These are phyloP conservation scores for Tinea trinotella DNA, from an alignment of 2,888 invertebrate genomes.

Conservation along the genomic window DNA sequence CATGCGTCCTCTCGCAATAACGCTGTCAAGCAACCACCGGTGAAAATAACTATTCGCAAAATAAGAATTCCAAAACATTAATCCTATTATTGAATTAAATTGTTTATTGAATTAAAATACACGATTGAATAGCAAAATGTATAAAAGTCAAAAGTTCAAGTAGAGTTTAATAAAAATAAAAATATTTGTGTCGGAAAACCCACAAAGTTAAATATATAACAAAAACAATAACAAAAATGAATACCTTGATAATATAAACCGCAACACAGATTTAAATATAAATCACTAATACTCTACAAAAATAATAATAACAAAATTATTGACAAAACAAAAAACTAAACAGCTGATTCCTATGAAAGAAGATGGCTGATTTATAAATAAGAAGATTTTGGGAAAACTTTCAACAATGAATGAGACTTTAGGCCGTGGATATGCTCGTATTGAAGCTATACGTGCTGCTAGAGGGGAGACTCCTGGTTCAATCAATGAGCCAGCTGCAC, in stretches of 20 bases:
- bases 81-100: not conserved
- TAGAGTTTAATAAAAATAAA: not conserved
- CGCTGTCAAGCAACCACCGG: constrained; percentile 40
- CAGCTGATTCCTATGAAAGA: constrained; percentile 1
- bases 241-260: not conserved
- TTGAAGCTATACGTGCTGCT: constrained; percentile 70
- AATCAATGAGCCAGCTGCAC: constrained; percentile 67
- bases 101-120: not conserved
- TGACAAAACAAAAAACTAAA: not conserved
- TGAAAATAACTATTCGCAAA: constrained; percentile 25
- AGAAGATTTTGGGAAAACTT: not conserved
- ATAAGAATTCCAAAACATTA: not conserved
- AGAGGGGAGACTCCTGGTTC: constrained; percentile 57
- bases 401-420: constrained; percentile 75
- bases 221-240: not conserved
- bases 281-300: not conserved
- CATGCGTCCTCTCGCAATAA: constrained; percentile 41
- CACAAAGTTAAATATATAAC: not conserved
- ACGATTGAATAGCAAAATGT: not conserved
- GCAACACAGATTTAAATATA: not conserved
- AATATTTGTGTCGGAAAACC: not conserved
- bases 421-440: constrained; percentile 77
- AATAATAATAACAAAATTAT: not conserved
- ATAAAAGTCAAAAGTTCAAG: not conserved
- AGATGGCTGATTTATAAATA: not conserved